Percentiles rank a stretch among this genome's conserved stretches.
phyloP scores from a whole-genome alignment of 2,888 invertebrate species.

The Patella ulyssiponensis region DNA sequence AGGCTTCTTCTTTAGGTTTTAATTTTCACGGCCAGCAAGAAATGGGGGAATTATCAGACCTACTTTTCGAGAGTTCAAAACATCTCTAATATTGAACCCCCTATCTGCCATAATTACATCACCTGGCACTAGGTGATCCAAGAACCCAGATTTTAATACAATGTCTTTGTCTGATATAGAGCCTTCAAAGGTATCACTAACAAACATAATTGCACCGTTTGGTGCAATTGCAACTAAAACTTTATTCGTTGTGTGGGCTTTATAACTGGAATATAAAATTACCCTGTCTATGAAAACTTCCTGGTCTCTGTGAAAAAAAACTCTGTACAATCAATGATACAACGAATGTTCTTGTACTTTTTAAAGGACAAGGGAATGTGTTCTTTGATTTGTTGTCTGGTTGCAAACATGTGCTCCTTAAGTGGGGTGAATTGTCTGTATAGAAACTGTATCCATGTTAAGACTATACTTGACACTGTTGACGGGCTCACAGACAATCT shows the following conservation, averaged over 20 bases:
- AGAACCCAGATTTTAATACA: not conserved
- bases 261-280: conserved; percentile 8
- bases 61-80: not conserved
- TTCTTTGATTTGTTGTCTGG: not conserved
- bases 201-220: conserved; percentile 2
- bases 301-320: conserved; percentile 12
- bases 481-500: not conserved
- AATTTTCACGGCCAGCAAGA: not conserved
- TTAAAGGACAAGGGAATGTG: conserved; percentile 2
- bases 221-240: conserved; percentile 19
- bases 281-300: conserved; percentile 5
- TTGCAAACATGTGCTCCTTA: conserved; percentile 6
- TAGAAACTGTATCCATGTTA: conserved; percentile 14
- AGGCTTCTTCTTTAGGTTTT: not conserved
- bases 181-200: conserved; percentile 12
- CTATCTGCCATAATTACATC: not conserved
- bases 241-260: conserved; percentile 13
- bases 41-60: not conserved
- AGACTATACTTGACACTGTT: not conserved
- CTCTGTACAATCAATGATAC: too few species aligned
- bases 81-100: not conserved
- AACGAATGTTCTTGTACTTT: conserved; percentile 7
- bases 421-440: not conserved
- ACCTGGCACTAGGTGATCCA: not conserved
- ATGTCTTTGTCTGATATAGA: conserved; percentile 8